Evolutionary conservation across 1,140 invertebrate species (phyloP), one percentile per base, ranked within the genome.

Genomic region (Bombus confusus): DNA sequence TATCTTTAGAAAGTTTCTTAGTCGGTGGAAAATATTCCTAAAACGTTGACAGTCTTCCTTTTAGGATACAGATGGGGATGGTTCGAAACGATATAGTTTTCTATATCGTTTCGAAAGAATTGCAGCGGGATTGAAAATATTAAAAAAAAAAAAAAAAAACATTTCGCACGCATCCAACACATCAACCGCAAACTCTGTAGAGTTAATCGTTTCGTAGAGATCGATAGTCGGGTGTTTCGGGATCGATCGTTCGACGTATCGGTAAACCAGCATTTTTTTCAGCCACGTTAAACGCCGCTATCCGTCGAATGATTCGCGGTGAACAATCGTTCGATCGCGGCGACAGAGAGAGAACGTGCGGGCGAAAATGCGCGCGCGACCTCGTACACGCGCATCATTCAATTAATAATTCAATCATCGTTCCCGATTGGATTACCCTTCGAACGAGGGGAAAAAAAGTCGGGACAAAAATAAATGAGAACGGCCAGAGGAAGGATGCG

Each of bases 331-430:
- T 80, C 80, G 85, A 75, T 69, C 77, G 74, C 62, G 31, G 34
- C 15, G 64, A 18, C 43, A 64, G 25, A 72, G 47, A 28, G 31
- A n/a, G 47, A 37, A 34, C 62, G 87, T 41, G 77, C 64, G 66
- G 74, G 69, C 71, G 74, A 77, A 77, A 89, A 86, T 80, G 87
- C 87, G 88, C 89, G 90, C 91, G 92, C 93, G 93, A 93, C 92
- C 92, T 88, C 88, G 76, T 80, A 91, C 91, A 91, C 92, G 90
- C 93, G 91, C 92, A 91, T 95, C 94, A 93, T 94, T 94, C 94
- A 92, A 95, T 95, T 95, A 94, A 94, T 95, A 95, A 95, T 95
- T 94, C 94, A 94, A 95, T 95, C 94, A 95, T 93, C 92, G 92
- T 91, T 91, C 90, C 90, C 92, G 91, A 95, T 95, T 94, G 91